Percentiles rank a stretch among this genome's conserved stretches.
Conservation (phyloP, 2,888 invertebrate species). For the Aphodius sticticus region DNA sequence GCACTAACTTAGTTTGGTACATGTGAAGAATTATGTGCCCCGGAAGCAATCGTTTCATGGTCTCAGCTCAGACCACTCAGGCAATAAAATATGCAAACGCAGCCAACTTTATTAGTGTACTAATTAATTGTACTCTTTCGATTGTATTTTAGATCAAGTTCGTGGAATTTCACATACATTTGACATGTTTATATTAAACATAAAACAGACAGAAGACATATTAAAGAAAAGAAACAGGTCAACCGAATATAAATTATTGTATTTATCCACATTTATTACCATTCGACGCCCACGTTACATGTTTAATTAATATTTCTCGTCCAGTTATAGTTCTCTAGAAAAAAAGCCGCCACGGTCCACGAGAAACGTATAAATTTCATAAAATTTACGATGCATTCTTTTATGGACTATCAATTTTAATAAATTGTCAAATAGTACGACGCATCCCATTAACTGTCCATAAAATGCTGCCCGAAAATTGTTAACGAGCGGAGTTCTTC, state of each 20-base stretch:
- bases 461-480: neutral
- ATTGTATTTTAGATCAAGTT: slow-evolving; percentile 22
- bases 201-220: neutral
- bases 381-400: slow-evolving; percentile 4
- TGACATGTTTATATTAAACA: slow-evolving; percentile 24
- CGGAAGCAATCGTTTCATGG: neutral
- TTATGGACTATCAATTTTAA: slow-evolving; percentile 4
- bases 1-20: neutral
- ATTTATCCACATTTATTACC: neutral
- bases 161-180: slow-evolving; percentile 22
- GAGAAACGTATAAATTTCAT: neutral
- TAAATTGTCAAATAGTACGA: neutral
- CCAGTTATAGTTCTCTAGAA: neutral
- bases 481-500: neutral
- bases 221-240: neutral
- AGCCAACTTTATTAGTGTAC: slow-evolving; percentile 24
- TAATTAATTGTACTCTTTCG: slow-evolving; percentile 22
- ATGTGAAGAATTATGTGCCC: neutral
- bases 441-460: slow-evolving; percentile 4
- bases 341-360: neutral
- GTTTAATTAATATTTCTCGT: neutral
- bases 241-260: neutral
- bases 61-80: neutral
- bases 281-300: neutral
- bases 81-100: slow-evolving; percentile 21